Evolutionary conservation across 2,888 invertebrate species (phyloP).

Genomic region (Lydus trimaculatus): DNA sequence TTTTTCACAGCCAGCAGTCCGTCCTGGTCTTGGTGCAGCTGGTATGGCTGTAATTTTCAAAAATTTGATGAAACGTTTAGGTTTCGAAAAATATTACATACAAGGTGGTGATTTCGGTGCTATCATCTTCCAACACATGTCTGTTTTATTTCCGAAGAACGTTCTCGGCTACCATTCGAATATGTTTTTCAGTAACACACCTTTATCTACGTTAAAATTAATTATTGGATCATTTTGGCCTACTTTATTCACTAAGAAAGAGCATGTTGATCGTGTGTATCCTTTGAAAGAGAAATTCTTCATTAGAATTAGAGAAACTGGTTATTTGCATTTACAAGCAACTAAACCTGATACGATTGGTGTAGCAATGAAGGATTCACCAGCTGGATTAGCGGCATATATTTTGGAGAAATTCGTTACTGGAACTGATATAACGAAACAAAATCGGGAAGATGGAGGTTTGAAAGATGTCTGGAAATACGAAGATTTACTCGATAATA

Average conservation of each 20-base stretch:
- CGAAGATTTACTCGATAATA: conserved; percentile 77
- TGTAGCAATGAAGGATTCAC: conserved; percentile 75
- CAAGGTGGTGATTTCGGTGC: conserved; percentile 89
- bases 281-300: conserved; percentile 59
- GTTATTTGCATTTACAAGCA: conserved; percentile 80
- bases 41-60: conserved; percentile 68
- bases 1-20: conserved; percentile 65
- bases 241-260: conserved; percentile 59
- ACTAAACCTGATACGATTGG: conserved; percentile 91
- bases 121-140: conserved; percentile 67
- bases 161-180: conserved; percentile 69
- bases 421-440: conserved; percentile 69
- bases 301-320: conserved; percentile 64
- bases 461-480: conserved; percentile 70
- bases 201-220: conserved; percentile 51
- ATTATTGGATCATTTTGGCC: conserved; percentile 65
- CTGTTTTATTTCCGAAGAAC: conserved; percentile 69
- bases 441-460: conserved; percentile 69
- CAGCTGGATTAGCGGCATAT: conserved; percentile 87
- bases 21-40: conserved; percentile 68
- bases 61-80: conserved; percentile 76
- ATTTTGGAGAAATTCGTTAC: conserved; percentile 88
- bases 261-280: conserved; percentile 63
- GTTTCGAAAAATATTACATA: conserved; percentile 70
- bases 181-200: conserved; percentile 61